These are phyloP conservation scores for Willisornis vidua DNA, from an alignment of 2,113 vertebrate species.

Conservation along the genomic window DNA sequence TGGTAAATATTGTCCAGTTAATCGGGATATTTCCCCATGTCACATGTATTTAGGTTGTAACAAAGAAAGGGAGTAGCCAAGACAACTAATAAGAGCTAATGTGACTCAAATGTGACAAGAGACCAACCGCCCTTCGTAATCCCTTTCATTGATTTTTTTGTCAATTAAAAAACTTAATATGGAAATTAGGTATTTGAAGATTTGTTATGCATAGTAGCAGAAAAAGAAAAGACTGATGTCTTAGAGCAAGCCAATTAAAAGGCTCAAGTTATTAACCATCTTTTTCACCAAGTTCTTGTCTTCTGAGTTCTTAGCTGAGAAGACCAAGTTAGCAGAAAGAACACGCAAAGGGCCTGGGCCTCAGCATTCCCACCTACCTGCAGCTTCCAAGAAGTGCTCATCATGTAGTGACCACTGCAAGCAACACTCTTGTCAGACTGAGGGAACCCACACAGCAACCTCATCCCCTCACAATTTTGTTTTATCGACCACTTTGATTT, in stretches of 20 bases:
- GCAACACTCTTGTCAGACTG: not conserved
- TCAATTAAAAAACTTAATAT: not conserved
- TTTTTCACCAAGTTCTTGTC: not conserved
- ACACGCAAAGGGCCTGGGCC: not conserved
- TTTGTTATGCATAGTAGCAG: not conserved
- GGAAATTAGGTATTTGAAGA: not conserved
- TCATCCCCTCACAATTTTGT: not conserved
- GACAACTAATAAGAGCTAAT: not conserved
- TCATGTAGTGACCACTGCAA: not conserved
- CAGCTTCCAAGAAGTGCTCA: not conserved
- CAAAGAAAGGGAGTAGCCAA: not conserved
- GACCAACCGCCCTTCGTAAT: not conserved
- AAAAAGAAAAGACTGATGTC: not conserved
- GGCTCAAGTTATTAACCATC: not conserved
- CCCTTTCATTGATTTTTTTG: not conserved
- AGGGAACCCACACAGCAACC: not conserved
- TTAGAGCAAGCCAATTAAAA: not conserved
- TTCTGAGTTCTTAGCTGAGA: not conserved
- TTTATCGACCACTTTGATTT: not conserved
- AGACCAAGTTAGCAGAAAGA: not conserved
- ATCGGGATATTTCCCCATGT: not conserved
- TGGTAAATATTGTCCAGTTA: not conserved
- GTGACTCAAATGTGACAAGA: not conserved
- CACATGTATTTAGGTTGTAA: not conserved
- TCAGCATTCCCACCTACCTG: not conserved